A percentile compares a stretch with the other conserved stretches of the same genome.
phyloP scores from a whole-genome alignment of 2,113 vertebrate genomes.

The Varanus komodoensis region DNA sequence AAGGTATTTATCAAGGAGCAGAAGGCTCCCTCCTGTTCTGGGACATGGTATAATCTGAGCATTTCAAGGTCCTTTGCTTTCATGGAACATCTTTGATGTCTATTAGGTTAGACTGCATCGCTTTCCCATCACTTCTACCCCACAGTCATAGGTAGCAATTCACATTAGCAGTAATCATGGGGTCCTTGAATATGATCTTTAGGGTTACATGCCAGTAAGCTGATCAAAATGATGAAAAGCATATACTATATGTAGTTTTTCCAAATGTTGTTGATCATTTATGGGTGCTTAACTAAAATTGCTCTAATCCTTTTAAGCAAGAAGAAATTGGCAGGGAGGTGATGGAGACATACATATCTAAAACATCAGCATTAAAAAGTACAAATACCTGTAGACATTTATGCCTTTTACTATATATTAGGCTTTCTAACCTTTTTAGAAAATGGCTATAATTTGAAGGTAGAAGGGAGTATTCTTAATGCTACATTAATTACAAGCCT shows the following conservation, averaged over 20 bases:
- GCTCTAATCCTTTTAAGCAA: conserved; percentile 39
- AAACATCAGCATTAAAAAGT: conserved; percentile 53
- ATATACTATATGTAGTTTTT: background rate
- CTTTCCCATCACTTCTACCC: background rate
- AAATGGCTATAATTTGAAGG: conserved; percentile 71
- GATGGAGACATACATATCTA: conserved; percentile 35
- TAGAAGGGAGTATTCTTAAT: conserved; percentile 71
- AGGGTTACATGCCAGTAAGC: conserved; percentile 9
- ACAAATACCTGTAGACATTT: conserved; percentile 64
- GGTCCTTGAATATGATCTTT: background rate
- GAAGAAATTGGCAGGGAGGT: conserved; percentile 56
- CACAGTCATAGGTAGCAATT: background rate
- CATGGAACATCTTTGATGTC: background rate
- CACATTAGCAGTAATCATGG: background rate
- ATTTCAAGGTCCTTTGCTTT: background rate
- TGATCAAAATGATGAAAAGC: conserved; percentile 50
- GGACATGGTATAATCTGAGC: background rate
- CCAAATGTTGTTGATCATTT: conserved; percentile 38
- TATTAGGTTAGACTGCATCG: too few relatives aligned
- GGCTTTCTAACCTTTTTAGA: conserved; percentile 72
- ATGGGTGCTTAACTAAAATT: conserved; percentile 57
- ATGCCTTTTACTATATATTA: conserved; percentile 53
- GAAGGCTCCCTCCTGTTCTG: background rate
- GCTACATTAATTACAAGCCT: conserved; percentile 70
- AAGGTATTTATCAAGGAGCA: background rate